These are phyloP conservation scores for Brachionus sp. DNA, from an alignment of 1,140 invertebrate genomes.

Conservation along the genomic window DNA sequence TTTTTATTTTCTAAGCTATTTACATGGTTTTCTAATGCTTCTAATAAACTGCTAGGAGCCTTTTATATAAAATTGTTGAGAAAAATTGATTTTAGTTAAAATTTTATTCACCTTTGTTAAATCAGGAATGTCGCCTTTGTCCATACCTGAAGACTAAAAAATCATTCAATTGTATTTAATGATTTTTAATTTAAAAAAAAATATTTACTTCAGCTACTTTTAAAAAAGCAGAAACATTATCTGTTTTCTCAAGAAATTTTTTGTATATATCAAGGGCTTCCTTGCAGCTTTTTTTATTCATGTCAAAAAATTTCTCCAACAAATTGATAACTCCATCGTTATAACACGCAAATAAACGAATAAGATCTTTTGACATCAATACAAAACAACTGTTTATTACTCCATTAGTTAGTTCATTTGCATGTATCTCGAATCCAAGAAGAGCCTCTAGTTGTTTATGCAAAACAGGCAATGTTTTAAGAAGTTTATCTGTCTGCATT, in stretches of 20 bases:
- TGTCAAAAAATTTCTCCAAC: conserved; percentile 90
- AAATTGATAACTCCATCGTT: conserved; percentile 99
- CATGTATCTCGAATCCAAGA: conserved; percentile 82
- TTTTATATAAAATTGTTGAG: conserved; percentile 50
- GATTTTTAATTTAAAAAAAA: neutral
- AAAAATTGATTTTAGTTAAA: conserved; percentile 40
- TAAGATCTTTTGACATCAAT: conserved; percentile 95
- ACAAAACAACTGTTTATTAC: conserved; percentile 98
- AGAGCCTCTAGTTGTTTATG: conserved; percentile 91
- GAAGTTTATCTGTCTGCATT: conserved; percentile 92
- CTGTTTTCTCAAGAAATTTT: conserved; percentile 97
- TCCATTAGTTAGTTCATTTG: conserved; percentile 93
- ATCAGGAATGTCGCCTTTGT: conserved; percentile 97
- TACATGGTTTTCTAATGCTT: conserved; percentile 93
- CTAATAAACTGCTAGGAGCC: conserved; percentile 94
- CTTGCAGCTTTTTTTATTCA: conserved; percentile 95
- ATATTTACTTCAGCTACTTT: conserved; percentile 80
- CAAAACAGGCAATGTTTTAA: conserved; percentile 91
- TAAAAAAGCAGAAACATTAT: conserved; percentile 94
- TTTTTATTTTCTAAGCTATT: conserved; percentile 39
- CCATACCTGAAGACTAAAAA: conserved; percentile 87
- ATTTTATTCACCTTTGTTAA: conserved; percentile 73
- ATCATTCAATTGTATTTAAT: neutral
- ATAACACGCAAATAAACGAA: conserved; percentile 96
- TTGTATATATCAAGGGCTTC: conserved; percentile 98